Evolutionary conservation across 1,140 invertebrate species (phyloP).

Genomic region (Heliconius hermathena): DNA sequence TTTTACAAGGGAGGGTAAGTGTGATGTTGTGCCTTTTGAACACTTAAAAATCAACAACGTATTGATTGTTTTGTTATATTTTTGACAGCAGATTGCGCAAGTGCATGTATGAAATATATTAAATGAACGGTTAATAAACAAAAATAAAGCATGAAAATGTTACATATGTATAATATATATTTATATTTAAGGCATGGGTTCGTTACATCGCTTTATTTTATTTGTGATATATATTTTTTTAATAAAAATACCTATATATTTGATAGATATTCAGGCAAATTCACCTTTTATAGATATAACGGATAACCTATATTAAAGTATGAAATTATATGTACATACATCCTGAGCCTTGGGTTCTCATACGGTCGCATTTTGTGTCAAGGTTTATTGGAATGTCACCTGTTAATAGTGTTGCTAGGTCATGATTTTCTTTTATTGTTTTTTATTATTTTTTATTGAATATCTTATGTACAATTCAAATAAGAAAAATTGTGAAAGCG

Average conservation of each 20-base stretch:
- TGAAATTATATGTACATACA: not conserved
- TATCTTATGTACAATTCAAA: no score
- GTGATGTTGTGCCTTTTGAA: not conserved
- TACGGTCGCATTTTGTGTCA: not conserved
- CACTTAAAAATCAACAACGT: not conserved
- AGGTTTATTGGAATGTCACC: conserved; percentile 1
- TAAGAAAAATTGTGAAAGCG: no score
- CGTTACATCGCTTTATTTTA: no score
- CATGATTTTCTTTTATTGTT: not conserved
- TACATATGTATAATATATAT: not conserved
- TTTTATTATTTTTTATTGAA: no score
- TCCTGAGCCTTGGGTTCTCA: not conserved
- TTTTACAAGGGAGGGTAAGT: not conserved
- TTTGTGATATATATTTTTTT: no score
- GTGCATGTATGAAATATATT: not conserved
- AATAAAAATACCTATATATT: no score
- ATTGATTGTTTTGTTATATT: not conserved
- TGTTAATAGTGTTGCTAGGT: not conserved
- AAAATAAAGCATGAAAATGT: not conserved
- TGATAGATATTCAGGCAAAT: not conserved
- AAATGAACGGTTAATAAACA: not conserved
- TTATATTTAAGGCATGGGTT: not conserved
- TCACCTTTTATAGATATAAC: not conserved
- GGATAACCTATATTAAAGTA: not conserved
- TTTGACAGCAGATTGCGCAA: not conserved